Conservation (phyloP, 2,113 vertebrate species). For the Procavia capensis region DNA sequence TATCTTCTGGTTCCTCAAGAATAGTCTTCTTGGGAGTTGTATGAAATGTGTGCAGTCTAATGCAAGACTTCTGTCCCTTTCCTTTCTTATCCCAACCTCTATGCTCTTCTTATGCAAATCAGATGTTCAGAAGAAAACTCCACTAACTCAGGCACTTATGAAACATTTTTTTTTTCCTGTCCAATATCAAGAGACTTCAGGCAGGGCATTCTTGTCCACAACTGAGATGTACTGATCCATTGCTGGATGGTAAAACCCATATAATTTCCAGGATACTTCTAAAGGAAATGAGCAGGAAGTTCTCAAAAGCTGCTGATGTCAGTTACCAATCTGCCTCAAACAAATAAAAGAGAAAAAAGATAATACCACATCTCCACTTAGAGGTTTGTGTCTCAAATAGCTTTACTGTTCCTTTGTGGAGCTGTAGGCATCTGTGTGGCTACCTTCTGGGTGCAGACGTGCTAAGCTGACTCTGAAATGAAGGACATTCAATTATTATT, state of each 20-base stretch:
- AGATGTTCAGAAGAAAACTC: slow-evolving; percentile 79
- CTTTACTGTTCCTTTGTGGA: neutral
- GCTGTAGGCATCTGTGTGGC: slow-evolving; percentile 17
- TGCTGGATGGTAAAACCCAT: slow-evolving; percentile 65
- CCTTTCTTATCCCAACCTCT: slow-evolving; percentile 40
- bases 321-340: slow-evolving; percentile 69
- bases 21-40: neutral
- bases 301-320: slow-evolving; percentile 65
- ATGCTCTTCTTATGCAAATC: slow-evolving; percentile 74
- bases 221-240: slow-evolving; percentile 58
- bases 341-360: neutral
- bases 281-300: neutral
- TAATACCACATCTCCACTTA: slow-evolving; percentile 36
- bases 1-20: slow-evolving; percentile 25
- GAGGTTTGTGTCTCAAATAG: slow-evolving; percentile 43
- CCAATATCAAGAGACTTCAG: slow-evolving; percentile 60
- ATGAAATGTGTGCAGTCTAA: slow-evolving; percentile 55
- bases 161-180: slow-evolving; percentile 51
- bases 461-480: slow-evolving; percentile 52
- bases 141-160: slow-evolving; percentile 85
- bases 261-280: slow-evolving; percentile 65
- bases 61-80: neutral
- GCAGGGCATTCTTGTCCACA: slow-evolving; percentile 34
- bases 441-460: slow-evolving; percentile 47
- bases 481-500: slow-evolving; percentile 43